These are phyloP conservation scores for Pteropus alecto DNA, from an alignment of 2,113 vertebrate species.

Conservation along the genomic window DNA sequence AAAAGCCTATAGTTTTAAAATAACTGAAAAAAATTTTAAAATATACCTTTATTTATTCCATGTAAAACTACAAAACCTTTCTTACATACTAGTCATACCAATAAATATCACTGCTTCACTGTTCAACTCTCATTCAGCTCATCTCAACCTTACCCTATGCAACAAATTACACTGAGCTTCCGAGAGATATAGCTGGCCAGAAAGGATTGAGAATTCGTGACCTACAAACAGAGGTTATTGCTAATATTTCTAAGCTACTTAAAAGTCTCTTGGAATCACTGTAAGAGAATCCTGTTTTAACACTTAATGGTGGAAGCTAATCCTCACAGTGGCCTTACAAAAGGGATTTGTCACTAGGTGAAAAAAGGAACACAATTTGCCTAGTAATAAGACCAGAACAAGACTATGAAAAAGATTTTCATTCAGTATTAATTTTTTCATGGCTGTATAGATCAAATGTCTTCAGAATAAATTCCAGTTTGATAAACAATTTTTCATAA, in stretches of 20 bases:
- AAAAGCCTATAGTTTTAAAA: not conserved
- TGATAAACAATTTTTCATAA: constrained; percentile 6
- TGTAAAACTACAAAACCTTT: constrained; percentile 15
- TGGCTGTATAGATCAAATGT: not conserved
- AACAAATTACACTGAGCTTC: not conserved
- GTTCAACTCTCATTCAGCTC: not conserved
- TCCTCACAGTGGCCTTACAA: not conserved
- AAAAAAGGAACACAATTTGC: not conserved
- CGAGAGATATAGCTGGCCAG: not conserved
- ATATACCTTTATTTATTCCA: not conserved
- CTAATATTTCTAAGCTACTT: constrained; percentile 46
- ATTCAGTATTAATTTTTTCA: not conserved
- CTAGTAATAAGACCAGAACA: not conserved
- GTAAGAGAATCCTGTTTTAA: not conserved
- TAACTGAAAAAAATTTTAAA: constrained; percentile 27
- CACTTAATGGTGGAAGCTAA: not conserved
- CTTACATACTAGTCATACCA: not conserved
- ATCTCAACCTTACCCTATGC: not conserved
- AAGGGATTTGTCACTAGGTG: not conserved
- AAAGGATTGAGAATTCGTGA: not conserved
- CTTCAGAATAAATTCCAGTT: constrained; percentile 12
- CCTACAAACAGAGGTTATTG: not conserved
- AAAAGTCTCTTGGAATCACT: not conserved
- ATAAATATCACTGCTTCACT: not conserved
- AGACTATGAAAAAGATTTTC: not conserved